A percentile compares a stretch with the other conserved stretches of the same genome.
phyloP scores from a whole-genome alignment of 2,113 vertebrate genomes.

The Potamarius usumacintae region DNA sequence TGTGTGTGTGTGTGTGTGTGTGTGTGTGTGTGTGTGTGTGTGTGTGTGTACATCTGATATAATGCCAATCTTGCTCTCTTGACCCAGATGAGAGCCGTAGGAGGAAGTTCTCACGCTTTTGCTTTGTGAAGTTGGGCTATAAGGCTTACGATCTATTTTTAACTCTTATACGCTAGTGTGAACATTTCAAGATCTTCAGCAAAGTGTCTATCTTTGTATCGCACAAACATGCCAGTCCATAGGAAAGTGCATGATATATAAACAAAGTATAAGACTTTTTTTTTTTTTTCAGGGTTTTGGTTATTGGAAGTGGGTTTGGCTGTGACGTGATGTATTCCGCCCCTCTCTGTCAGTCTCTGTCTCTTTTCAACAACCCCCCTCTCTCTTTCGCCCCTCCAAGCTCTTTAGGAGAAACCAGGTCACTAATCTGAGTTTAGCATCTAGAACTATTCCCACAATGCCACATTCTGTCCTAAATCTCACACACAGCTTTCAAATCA shows the following conservation, averaged over 20 bases:
- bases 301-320: neutral
- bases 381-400: slow-evolving; percentile 41
- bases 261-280: too few species aligned
- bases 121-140: neutral
- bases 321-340: neutral
- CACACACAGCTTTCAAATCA: slow-evolving; percentile 6
- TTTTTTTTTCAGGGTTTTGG: neutral
- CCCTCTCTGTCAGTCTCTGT: neutral
- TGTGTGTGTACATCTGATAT: slow-evolving; percentile 31
- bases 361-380: slow-evolving; percentile 5
- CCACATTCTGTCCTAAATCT: slow-evolving; percentile 45
- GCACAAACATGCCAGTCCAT: neutral
- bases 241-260: neutral
- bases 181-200: neutral
- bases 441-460: slow-evolving; percentile 59
- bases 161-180: neutral
- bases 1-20: neutral
- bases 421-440: slow-evolving; percentile 68
- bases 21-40: neutral
- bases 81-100: slow-evolving; percentile 44
- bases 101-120: slow-evolving; percentile 37
- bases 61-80: slow-evolving; percentile 5
- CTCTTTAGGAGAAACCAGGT: slow-evolving; percentile 69
- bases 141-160: slow-evolving; percentile 14
- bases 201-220: neutral